Base-by-base conservation (phyloP, 2,113 vertebrate genomes). In the Lagopus muta region DNA sequence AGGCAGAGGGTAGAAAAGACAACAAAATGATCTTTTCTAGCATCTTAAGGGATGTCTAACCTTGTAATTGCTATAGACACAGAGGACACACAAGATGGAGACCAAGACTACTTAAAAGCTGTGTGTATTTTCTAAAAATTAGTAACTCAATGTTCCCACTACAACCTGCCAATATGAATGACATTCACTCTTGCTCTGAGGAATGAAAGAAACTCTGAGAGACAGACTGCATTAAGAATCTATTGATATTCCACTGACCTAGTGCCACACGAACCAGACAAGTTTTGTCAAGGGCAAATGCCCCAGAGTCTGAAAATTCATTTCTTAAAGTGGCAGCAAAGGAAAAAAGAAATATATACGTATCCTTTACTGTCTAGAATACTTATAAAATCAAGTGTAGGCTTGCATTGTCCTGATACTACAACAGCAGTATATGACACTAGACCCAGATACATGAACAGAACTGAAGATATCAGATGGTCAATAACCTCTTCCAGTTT, bases 191-290 rank as follows among this genome's bases (percentile, higher is more conserved):
- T 61, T 94, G 64, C 70, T 96, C 89, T 69, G 71, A 94, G 81
- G 93, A 96, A 88, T 90, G 62, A 93, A 96, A 91, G 85, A 94
- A 74, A 57, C 22, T 88, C 82, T 76, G 79, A 81, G 95, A 94
- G 88, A 91, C 90, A 91, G 94, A 60, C 48, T 75, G 54, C 93
- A 84, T 95, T 96, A 92, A 84, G 94, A 95, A 88, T 87, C 93
- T 89, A 96, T 94, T 96, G 91, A 97, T 96, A 96, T 94, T 95
- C 93, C 52, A 75, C 92, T 96, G 96, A 84, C 85, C 94, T 91
- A 78, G n/a, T 91, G 66, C 60, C 84, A 86, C 62, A 95, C 32
- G 65, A 80, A 93, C 85, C 94, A 91, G 95, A 93, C 58, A 93
- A 88, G 58, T 36, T 93, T 95, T 96, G 92, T 92, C 96, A 96